Conservation (phyloP, 2,888 invertebrate genomes). For the Liodrosophila aerea region DNA sequence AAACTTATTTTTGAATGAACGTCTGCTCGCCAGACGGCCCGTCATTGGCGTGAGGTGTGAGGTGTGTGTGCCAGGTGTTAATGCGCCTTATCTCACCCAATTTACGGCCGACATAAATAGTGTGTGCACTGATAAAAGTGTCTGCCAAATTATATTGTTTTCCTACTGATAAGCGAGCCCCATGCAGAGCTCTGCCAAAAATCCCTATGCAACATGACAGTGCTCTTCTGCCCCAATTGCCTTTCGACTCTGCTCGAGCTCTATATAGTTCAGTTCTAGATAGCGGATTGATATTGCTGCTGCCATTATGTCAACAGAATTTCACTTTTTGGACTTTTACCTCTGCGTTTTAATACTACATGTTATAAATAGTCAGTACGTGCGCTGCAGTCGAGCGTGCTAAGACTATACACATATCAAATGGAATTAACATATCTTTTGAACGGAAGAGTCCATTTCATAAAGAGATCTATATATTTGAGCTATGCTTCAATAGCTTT, state of each 20-base stretch:
- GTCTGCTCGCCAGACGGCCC: conserved; percentile 1
- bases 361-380: too few relatives aligned
- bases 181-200: conserved; percentile 10
- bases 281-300: too few relatives aligned
- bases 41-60: not conserved
- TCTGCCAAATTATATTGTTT: conserved; percentile 34
- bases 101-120: conserved; percentile 15
- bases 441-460: too few relatives aligned
- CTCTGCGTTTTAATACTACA: too few relatives aligned
- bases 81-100: conserved; percentile 39
- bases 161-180: conserved; percentile 24
- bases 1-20: conserved; percentile 47
- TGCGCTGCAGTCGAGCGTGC: too few relatives aligned
- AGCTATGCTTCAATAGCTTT: too few relatives aligned
- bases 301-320: too few relatives aligned
- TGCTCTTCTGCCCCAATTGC: not conserved
- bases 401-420: too few relatives aligned
- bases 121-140: conserved; percentile 18
- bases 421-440: too few relatives aligned
- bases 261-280: too few relatives aligned
- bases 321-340: too few relatives aligned
- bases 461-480: too few relatives aligned
- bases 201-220: conserved; percentile 4
- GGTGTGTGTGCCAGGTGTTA: conserved; percentile 40
- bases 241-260: not conserved